Evolutionary conservation across 2,113 vertebrate species (phyloP).

Genomic region (Orycteropus afer): DNA sequence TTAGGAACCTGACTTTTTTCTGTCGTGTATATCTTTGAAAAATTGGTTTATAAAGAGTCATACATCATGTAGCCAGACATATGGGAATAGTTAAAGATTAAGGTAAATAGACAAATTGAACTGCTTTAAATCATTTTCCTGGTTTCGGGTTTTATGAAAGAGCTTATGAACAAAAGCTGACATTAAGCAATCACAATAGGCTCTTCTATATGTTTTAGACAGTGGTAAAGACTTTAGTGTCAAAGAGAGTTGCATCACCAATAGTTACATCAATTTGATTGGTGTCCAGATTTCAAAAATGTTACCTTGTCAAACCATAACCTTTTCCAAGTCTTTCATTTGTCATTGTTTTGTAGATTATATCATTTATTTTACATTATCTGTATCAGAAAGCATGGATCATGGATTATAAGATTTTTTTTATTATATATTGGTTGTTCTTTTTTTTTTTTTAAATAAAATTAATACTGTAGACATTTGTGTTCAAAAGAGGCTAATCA

Average conservation of each 20-base stretch:
- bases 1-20: conserved; percentile 86
- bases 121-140: conserved; percentile 91
- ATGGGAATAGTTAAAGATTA: conserved; percentile 92
- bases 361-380: conserved; percentile 86
- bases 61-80: conserved; percentile 89
- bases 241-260: conserved; percentile 89
- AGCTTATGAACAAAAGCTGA: conserved; percentile 89
- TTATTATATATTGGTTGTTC: conserved; percentile 77
- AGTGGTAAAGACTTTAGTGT: conserved; percentile 92
- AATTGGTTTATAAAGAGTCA: conserved; percentile 89
- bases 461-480: conserved; percentile 81
- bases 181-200: conserved; percentile 88
- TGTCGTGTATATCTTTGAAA: conserved; percentile 90
- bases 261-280: conserved; percentile 90
- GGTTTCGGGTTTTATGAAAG: conserved; percentile 90
- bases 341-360: conserved; percentile 92
- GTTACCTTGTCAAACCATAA: conserved; percentile 91
- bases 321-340: conserved; percentile 92
- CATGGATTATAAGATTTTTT: conserved; percentile 83
- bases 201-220: conserved; percentile 89
- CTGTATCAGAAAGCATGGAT: conserved; percentile 84
- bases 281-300: conserved; percentile 90
- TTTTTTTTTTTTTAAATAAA: conserved; percentile 83
- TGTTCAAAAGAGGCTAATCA: conserved; percentile 72
- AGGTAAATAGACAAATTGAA: conserved; percentile 92